Base-by-base conservation (phyloP, 2,888 invertebrate species). In the Mythimna lalbum region DNA sequence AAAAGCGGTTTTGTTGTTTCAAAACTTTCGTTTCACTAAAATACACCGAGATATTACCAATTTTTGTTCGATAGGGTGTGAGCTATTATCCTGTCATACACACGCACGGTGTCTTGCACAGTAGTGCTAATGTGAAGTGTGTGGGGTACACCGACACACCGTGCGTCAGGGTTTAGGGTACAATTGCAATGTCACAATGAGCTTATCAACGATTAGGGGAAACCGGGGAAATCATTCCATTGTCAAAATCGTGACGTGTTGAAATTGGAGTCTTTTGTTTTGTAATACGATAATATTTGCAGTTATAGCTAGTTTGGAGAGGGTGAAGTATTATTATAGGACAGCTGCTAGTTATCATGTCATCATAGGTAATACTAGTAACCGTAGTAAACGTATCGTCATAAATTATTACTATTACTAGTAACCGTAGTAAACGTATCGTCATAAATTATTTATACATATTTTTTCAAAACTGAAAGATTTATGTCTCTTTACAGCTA, bases 51-150 rank as follows among this genome's bases (percentile, higher is more conserved):
- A 91, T 92, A 92, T 91, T 91, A 89, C 88, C 89, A 90, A 93
- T 92, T 92, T 91, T 75, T 78, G 78, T 87, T 81, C 83, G 87
- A 82, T 75, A 89, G 94, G 95, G 95, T 91, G 95, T 94, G 89
- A 92, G 92, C 91, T 90, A 95, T 95, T 95, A 94, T 93, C 86
- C 94, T 94, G 95, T 95, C 95, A 95, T 84, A 88, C 76, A 87
- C 95, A 95, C 91, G 92, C 91, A 89, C 89, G 88, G 89, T 87
- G 90, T 90, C 90, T 86, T 88, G 88, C 87, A 88, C 84, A 81
- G 79, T 73, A 62, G 72, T 77, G 69, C 61, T 78, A 81, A 85
- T 81, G 53, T 83, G 53, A 61, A 83, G 71, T 80, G 72, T 60
- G 61, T 64, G 33, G 57, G 56, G 69, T 53, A 60, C 55, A 43